phyloP scores from a whole-genome alignment of 2,888 invertebrate species.

The Agriopis aurantiaria region DNA sequence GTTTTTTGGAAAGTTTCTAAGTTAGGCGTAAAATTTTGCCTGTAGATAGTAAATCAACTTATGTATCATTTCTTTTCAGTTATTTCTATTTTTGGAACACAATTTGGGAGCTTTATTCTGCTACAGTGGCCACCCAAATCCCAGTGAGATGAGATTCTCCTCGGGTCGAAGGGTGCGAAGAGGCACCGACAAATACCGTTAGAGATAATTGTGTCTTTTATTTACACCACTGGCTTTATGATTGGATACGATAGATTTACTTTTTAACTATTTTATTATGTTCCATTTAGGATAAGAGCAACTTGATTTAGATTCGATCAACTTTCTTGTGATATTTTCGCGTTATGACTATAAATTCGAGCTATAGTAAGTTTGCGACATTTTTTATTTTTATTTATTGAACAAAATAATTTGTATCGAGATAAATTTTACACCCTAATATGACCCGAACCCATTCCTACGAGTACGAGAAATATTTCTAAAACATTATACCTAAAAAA shows the following conservation, averaged over 20 bases:
- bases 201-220: constrained; percentile 75
- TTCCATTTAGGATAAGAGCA: constrained; percentile 12
- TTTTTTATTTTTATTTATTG: too few relatives aligned
- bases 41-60: too few relatives aligned
- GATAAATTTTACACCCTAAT: too few relatives aligned
- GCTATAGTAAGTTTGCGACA: neutral
- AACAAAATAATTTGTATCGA: too few relatives aligned
- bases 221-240: constrained; percentile 64
- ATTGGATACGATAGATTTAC: constrained; percentile 53
- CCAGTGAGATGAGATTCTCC: constrained; percentile 61
- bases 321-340: constrained; percentile 1
- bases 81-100: neutral
- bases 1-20: too few relatives aligned
- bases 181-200: constrained; percentile 72
- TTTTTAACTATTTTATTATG: constrained; percentile 27
- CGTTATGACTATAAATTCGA: neutral
- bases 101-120: constrained; percentile 23
- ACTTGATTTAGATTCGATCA: constrained; percentile 15
- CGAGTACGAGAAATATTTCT: too few relatives aligned
- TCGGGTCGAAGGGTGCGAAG: constrained; percentile 70
- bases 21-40: too few relatives aligned
- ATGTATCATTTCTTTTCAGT: neutral
- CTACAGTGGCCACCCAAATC: constrained; percentile 53
- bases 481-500: too few relatives aligned
- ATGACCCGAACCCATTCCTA: too few relatives aligned